Base-by-base conservation (phyloP, 2,797 vertebrate species). In the Anas flavirostris region DNA sequence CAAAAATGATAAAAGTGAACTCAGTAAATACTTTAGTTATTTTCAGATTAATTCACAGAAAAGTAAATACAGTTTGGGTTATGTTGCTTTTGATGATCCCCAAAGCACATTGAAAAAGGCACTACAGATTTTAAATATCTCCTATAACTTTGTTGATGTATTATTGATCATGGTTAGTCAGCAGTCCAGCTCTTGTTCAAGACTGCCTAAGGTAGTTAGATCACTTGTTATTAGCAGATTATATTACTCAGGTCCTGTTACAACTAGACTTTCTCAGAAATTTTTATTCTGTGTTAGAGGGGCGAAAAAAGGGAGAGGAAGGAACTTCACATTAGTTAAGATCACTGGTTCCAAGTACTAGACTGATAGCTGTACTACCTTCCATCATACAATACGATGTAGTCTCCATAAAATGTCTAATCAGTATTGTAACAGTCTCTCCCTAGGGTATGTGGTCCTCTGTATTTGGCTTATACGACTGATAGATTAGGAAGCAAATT, bases 81-180 rank as follows among this genome's bases (percentile, higher is more conserved):
- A 33, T 76, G 91, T 53, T 82, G 64, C 67, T 89, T 92, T 86
- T 87, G 56, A 19, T 80, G 93, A 92, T 82, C 81, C 56, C 58
- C 3, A 76, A 80, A 12, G 82, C 56, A 56, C 35, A 70, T 70
- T 92, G 79, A 91, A 85, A 85, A 76, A 67, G 94, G 82, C 48
- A 39, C 28, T 87, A 95, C 92, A 39, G 95, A 95, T 96, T 95
- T 94, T 94, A 96, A 91, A 95, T 88, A 92, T 82, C 90, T 88
- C 0, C 68, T 69, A 28, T 1, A 1, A 91, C 85, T 90, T 67
- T 23, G 64, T 39, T 91, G 93, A 94, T 95, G 94, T 90, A 39
- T 86, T 95, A 96, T 94, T 88, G 93, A 95, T 92, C 3, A 18
- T 13, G 43, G 82, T 89, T 94, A 89, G 72, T 95, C 95, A 96